A percentile compares a stretch with the other conserved stretches of the same genome.
Evolutionary conservation across 1,140 invertebrate genomes (phyloP).

Genomic region (Augochlora pura): DNA sequence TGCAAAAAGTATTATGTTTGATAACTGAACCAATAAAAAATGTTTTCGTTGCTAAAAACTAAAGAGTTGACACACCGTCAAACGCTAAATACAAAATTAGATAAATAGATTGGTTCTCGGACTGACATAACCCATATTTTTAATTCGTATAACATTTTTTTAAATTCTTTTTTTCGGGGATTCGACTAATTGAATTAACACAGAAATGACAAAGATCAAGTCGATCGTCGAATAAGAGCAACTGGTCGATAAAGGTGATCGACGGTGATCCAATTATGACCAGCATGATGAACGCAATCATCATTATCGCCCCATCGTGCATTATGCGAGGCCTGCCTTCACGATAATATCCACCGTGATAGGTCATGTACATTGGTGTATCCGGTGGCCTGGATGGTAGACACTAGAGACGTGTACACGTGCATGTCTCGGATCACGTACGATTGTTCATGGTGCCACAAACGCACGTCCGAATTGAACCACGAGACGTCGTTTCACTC

Average conservation of each 20-base stretch:
- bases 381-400: conserved; percentile 18
- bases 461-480: conserved; percentile 34
- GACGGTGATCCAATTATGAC: conserved; percentile 54
- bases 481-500: conserved; percentile 8
- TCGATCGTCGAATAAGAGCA: conserved; percentile 17
- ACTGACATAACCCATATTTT: too few relatives aligned
- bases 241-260: conserved; percentile 31
- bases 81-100: too few relatives aligned
- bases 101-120: too few relatives aligned
- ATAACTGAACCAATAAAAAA: too few relatives aligned
- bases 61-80: too few relatives aligned
- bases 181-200: too few relatives aligned
- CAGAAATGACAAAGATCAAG: background rate
- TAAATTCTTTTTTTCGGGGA: too few relatives aligned
- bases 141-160: too few relatives aligned
- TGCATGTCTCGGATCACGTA: conserved; percentile 26
- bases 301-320: conserved; percentile 65
- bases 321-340: conserved; percentile 58
- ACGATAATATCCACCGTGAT: conserved; percentile 58
- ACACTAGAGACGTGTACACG: conserved; percentile 3
- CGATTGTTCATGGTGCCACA: background rate
- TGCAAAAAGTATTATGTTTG: too few relatives aligned
- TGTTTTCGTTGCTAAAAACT: too few relatives aligned
- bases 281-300: conserved; percentile 68
- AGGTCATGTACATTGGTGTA: conserved; percentile 54